phyloP scores from a whole-genome alignment of 2,888 invertebrate species.

The Euzetes globulus region DNA sequence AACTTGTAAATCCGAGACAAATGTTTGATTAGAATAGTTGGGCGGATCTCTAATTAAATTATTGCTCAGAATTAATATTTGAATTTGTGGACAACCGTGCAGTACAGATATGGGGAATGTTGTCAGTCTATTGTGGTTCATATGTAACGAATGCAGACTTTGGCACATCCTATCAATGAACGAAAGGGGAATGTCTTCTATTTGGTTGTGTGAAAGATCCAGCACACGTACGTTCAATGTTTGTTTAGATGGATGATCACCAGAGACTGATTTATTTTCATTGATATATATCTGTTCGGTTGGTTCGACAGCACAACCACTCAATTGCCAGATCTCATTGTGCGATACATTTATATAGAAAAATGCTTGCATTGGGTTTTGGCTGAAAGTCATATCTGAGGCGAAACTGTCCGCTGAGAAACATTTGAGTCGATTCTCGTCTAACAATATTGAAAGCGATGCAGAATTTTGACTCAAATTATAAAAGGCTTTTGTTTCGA shows the following conservation, averaged over 20 bases:
- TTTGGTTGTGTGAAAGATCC: slow-evolving; percentile 63
- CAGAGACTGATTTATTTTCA: background rate
- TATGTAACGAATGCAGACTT: slow-evolving; percentile 60
- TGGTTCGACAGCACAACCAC: slow-evolving; percentile 10
- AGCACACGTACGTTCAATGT: slow-evolving; percentile 46
- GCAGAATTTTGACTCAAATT: slow-evolving; percentile 56
- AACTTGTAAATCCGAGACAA: slow-evolving; percentile 22
- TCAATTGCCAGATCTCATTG: slow-evolving; percentile 55
- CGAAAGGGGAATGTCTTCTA: slow-evolving; percentile 56
- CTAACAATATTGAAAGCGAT: slow-evolving; percentile 33
- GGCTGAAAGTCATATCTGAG: background rate
- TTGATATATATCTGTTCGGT: background rate
- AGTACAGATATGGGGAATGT: slow-evolving; percentile 55
- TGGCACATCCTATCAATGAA: slow-evolving; percentile 57
- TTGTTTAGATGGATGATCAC: slow-evolving; percentile 25
- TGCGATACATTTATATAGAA: slow-evolving; percentile 62
- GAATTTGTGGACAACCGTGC: slow-evolving; percentile 14
- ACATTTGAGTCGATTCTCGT: slow-evolving; percentile 33
- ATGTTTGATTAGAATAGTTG: background rate
- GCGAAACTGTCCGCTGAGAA: slow-evolving; percentile 28
- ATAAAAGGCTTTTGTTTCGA: slow-evolving; percentile 65
- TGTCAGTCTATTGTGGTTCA: slow-evolving; percentile 66
- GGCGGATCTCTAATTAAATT: slow-evolving; percentile 3
- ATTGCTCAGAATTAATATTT: slow-evolving; percentile 30
- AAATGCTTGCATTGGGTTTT: background rate